Conservation (phyloP, 2,888 invertebrate genomes). For the Incurvaria masculella region DNA sequence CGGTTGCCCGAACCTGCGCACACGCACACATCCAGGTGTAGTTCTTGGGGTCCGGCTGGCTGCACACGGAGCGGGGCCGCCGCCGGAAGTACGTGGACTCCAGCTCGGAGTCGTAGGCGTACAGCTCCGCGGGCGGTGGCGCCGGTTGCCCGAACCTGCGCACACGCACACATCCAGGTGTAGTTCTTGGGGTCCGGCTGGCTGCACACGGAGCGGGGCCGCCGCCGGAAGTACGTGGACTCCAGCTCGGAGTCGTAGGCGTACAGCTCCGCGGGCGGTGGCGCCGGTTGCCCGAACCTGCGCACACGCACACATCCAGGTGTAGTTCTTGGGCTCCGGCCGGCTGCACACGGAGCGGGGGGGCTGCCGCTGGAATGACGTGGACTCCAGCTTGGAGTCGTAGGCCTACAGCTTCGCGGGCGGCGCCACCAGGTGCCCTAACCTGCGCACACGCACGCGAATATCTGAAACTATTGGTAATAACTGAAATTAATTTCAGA, state of each 20-base stretch:
- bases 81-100: slow-evolving; percentile 79
- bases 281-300: slow-evolving; percentile 59
- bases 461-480: too few relatives aligned
- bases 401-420: slow-evolving; percentile 60
- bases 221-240: slow-evolving; percentile 76
- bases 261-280: slow-evolving; percentile 58
- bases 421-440: slow-evolving; percentile 57
- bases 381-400: slow-evolving; percentile 73
- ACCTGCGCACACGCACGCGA: too few relatives aligned
- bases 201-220: slow-evolving; percentile 72
- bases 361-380: slow-evolving; percentile 77
- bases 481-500: too few relatives aligned
- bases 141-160: slow-evolving; percentile 59
- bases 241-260: slow-evolving; percentile 71
- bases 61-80: slow-evolving; percentile 71
- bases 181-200: slow-evolving; percentile 71
- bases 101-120: slow-evolving; percentile 67
- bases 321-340: slow-evolving; percentile 70
- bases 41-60: slow-evolving; percentile 67
- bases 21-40: slow-evolving; percentile 80
- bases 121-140: slow-evolving; percentile 58
- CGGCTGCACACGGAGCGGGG: slow-evolving; percentile 71
- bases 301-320: too few relatives aligned
- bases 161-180: slow-evolving; percentile 77
- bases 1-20: slow-evolving; percentile 59